Percentiles rank a stretch among this genome's conserved stretches.
Evolutionary conservation across 2,888 invertebrate genomes (phyloP).

Genomic region (Tinea pellionella): DNA sequence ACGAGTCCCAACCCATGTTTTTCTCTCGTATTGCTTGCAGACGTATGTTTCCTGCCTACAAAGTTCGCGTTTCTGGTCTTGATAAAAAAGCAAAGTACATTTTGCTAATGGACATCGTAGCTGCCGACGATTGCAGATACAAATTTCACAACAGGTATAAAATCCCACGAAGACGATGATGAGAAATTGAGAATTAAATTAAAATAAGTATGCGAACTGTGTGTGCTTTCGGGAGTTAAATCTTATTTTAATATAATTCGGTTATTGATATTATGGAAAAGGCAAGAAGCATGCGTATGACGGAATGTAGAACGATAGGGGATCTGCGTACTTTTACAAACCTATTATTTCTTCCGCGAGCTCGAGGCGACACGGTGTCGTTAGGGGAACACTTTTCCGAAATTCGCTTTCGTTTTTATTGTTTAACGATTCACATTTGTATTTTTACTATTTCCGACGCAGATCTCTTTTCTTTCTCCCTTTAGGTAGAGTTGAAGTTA

Average conservation of each 20-base stretch:
- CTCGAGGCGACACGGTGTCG: slow-evolving; percentile 19
- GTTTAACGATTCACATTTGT: neutral
- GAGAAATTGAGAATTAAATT: slow-evolving; percentile 53
- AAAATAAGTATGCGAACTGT: slow-evolving; percentile 38
- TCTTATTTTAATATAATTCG: slow-evolving; percentile 68
- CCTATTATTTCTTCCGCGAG: slow-evolving; percentile 22
- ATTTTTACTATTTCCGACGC: slow-evolving; percentile 31
- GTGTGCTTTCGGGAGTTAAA: slow-evolving; percentile 15
- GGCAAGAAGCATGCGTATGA: slow-evolving; percentile 77
- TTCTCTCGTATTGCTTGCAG: slow-evolving; percentile 77
- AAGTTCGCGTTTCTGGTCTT: slow-evolving; percentile 95
- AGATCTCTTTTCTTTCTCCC: slow-evolving; percentile 58
- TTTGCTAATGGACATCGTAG: slow-evolving; percentile 96
- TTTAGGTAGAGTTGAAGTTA: slow-evolving; percentile 22
- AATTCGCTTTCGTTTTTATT: neutral
- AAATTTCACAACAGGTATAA: slow-evolving; percentile 94
- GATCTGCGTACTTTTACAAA: slow-evolving; percentile 43
- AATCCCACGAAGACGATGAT: slow-evolving; percentile 25
- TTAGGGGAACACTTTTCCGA: slow-evolving; percentile 11
- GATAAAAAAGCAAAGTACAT: slow-evolving; percentile 98
- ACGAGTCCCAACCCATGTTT: slow-evolving; percentile 63
- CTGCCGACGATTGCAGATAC: slow-evolving; percentile 95
- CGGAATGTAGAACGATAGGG: slow-evolving; percentile 37
- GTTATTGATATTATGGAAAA: slow-evolving; percentile 43
- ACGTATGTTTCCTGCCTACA: slow-evolving; percentile 98